phyloP scores from a whole-genome alignment of 2,113 vertebrate genomes.

The Potamarius usumacintae region DNA sequence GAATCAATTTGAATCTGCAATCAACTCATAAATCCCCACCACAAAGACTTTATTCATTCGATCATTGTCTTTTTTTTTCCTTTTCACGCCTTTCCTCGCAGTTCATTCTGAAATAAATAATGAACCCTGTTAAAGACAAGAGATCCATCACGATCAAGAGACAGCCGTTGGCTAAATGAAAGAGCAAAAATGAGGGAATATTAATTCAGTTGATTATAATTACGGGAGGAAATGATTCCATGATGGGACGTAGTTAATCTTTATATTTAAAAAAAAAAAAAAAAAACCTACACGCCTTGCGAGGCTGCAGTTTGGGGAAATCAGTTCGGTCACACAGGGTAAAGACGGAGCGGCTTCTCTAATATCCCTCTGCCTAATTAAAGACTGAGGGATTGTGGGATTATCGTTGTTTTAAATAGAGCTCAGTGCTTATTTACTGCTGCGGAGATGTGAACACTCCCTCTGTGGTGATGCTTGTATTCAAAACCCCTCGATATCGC shows the following conservation, averaged over 20 bases:
- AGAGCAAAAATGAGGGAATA: constrained; percentile 28
- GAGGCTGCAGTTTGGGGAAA: constrained; percentile 46
- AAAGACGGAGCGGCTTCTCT: constrained; percentile 51
- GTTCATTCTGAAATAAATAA: constrained; percentile 49
- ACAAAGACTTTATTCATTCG: constrained; percentile 37
- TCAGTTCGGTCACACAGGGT: constrained; percentile 56
- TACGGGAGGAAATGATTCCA: constrained; percentile 51
- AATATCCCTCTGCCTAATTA: constrained; percentile 77
- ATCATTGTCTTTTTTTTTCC: constrained; percentile 30
- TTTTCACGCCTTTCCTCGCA: constrained; percentile 6
- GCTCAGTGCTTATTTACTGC: constrained; percentile 52
- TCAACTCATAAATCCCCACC: constrained; percentile 17
- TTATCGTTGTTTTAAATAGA: constrained; percentile 52
- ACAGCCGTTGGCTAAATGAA: constrained; percentile 35
- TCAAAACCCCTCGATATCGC: neutral
- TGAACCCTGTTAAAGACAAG: constrained; percentile 48
- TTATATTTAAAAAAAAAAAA: neutral
- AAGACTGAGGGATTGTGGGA: constrained; percentile 58
- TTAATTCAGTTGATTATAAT: constrained; percentile 53
- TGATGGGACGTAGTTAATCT: constrained; percentile 60
- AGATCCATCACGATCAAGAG: constrained; percentile 48
- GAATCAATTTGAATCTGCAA: constrained; percentile 10
- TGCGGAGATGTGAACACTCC: constrained; percentile 35
- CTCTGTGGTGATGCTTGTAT: constrained; percentile 15
- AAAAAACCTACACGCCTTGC: constrained; percentile 54